Evolutionary conservation across 2,113 vertebrate genomes (phyloP), one percentile per base, ranked within the genome.

Genomic region (Ctenomys sociabilis): DNA sequence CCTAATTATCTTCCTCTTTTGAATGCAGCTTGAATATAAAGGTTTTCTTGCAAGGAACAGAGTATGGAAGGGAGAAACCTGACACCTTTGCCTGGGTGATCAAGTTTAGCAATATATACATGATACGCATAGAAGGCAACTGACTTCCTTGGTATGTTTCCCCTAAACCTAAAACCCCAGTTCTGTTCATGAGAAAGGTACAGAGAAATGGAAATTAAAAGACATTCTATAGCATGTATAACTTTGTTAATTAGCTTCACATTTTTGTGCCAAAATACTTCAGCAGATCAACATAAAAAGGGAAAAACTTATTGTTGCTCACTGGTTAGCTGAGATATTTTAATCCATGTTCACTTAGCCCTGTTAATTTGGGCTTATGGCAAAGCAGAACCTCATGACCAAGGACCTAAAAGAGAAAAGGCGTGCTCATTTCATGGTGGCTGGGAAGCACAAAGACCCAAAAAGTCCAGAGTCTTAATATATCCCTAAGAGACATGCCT

Each of bases 161-260:
- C 24, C 32, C 1, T 6, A 40, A 96, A 92, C n/a, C 24, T 9
- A 61, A 81, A 90, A 57, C 5, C 8, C 59, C 16, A 68, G 4
- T 78, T 66, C 26, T n/a, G 78, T 57, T 82, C 57, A 75, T 93
- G 59, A 93, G 49, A 86, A 90, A 68, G 57, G 66, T 61, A 82
- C 16, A 83, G 54, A 86, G 26, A 77, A 45, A 85, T 85, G 61
- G 85, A 77, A 90, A 52, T 78, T 68, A n/a, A 88, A 68, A 90
- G 40, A 66, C 37, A 85, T 85, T 92, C 17, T 89, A 61, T 35
- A 86, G 95, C 86, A 68, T 52, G 19, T 24, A 49, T 49, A 43
- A 68, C 5, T 45, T 28, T 49, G 32, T 24, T 85, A 85, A 43
- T 45, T 8, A 13, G 10, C 19, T 24, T 49, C 43, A 30, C 43